These are phyloP conservation scores for Anoura caudifer DNA, from an alignment of 2,113 vertebrate species.

Conservation along the genomic window DNA sequence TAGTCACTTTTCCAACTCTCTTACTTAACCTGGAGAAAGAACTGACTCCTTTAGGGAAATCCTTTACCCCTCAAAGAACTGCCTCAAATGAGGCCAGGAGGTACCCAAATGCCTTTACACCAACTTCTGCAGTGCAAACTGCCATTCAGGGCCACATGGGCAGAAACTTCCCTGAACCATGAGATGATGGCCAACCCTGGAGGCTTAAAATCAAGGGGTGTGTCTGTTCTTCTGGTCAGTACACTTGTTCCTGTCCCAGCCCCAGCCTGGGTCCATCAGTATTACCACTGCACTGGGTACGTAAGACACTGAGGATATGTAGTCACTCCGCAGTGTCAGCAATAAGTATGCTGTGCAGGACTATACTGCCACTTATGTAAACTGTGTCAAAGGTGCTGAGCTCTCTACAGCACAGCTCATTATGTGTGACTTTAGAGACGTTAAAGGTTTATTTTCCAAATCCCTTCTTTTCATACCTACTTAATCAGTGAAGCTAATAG, in stretches of 20 bases:
- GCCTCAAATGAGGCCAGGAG: neutral
- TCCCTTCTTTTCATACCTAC: neutral
- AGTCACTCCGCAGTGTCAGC: neutral
- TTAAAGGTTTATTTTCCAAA: neutral
- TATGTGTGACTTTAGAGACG: neutral
- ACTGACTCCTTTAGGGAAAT: neutral
- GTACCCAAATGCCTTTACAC: neutral
- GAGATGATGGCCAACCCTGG: neutral
- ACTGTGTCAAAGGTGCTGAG: neutral
- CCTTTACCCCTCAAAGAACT: neutral
- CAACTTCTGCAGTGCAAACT: neutral
- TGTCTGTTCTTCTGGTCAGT: neutral
- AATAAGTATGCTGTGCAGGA: neutral
- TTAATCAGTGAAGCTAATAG: neutral
- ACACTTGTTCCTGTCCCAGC: neutral
- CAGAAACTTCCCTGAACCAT: neutral
- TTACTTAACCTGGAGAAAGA: neutral
- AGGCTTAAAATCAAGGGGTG: neutral
- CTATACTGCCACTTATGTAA: neutral
- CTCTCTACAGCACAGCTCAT: neutral
- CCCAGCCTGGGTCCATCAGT: neutral
- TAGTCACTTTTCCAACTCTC: neutral
- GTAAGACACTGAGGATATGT: neutral
- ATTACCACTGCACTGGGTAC: neutral
- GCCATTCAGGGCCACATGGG: neutral